phyloP scores from a whole-genome alignment of 1,140 invertebrate species.

The Calephelis nemesis region DNA sequence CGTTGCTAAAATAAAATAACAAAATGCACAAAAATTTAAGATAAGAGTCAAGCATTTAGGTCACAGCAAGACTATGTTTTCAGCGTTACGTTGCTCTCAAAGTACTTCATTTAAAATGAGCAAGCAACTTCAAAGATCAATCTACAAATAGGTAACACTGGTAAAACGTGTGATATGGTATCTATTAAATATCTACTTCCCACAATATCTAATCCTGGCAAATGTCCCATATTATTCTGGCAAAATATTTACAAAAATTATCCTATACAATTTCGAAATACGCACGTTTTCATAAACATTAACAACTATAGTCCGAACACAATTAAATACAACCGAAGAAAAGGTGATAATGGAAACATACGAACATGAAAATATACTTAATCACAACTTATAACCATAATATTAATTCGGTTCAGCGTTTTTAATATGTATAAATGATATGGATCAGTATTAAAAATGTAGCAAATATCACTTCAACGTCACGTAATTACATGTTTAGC shows the following conservation, averaged over 20 bases:
- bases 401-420: slow-evolving; percentile 35
- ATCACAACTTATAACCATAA: slow-evolving; percentile 10
- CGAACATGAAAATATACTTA: slow-evolving; percentile 23
- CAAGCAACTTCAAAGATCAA: slow-evolving; percentile 1
- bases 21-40: slow-evolving; percentile 6
- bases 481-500: slow-evolving; percentile 74
- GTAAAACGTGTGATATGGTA: slow-evolving; percentile 22
- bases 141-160: slow-evolving; percentile 4
- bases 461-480: slow-evolving; percentile 60
- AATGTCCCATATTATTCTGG: slow-evolving; percentile 49
- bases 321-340: slow-evolving; percentile 54
- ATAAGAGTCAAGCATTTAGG: not conserved
- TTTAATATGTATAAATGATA: slow-evolving; percentile 71
- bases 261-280: slow-evolving; percentile 53
- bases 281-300: slow-evolving; percentile 51
- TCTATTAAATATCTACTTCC: slow-evolving; percentile 31
- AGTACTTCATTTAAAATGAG: slow-evolving; percentile 4
- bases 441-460: slow-evolving; percentile 66
- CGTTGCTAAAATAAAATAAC: slow-evolving; percentile 15
- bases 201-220: slow-evolving; percentile 53
- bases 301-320: slow-evolving; percentile 57
- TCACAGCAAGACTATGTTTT: not conserved
- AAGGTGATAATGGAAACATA: slow-evolving; percentile 38
- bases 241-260: slow-evolving; percentile 63
- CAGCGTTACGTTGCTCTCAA: slow-evolving; percentile 1